These are phyloP conservation scores for Trichomycterus rosablanca DNA, from an alignment of 2,113 vertebrate genomes.

Conservation along the genomic window DNA sequence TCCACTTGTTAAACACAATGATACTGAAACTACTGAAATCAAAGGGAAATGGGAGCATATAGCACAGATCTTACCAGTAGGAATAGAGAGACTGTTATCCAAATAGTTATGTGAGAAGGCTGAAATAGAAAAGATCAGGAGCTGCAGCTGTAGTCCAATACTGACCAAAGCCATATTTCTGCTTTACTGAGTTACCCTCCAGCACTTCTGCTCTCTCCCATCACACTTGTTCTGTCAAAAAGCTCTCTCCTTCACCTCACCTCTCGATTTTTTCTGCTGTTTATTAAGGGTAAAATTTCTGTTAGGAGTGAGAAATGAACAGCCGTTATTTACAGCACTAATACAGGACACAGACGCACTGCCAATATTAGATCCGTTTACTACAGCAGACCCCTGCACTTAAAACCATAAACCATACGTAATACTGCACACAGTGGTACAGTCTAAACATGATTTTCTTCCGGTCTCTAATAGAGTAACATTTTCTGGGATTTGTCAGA, in stretches of 20 bases:
- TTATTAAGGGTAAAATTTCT: neutral
- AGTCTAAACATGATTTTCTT: slow-evolving; percentile 8
- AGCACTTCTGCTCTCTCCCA: neutral
- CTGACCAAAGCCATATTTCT: slow-evolving; percentile 31
- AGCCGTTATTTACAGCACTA: slow-evolving; percentile 3
- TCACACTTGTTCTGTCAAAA: neutral
- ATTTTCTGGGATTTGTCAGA: neutral
- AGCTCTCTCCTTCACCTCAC: neutral
- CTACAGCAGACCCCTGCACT: neutral
- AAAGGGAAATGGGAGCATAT: too few relatives aligned
- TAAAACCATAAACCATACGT: neutral
- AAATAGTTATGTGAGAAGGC: slow-evolving; percentile 11
- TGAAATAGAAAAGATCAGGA: slow-evolving; percentile 30
- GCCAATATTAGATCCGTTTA: slow-evolving; percentile 33
- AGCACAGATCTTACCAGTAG: slow-evolving; percentile 21
- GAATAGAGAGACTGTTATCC: slow-evolving; percentile 16
- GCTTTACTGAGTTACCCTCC: neutral
- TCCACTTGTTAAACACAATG: too few relatives aligned
- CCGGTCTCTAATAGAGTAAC: neutral
- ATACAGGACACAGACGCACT: neutral
- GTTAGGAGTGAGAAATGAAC: neutral
- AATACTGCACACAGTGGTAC: neutral
- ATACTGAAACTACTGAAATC: too few relatives aligned
- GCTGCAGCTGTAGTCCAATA: slow-evolving; percentile 28
- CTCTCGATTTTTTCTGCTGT: neutral